Base-by-base conservation (phyloP, 2,797 vertebrate species). In the Micropoecilia bifurca region DNA sequence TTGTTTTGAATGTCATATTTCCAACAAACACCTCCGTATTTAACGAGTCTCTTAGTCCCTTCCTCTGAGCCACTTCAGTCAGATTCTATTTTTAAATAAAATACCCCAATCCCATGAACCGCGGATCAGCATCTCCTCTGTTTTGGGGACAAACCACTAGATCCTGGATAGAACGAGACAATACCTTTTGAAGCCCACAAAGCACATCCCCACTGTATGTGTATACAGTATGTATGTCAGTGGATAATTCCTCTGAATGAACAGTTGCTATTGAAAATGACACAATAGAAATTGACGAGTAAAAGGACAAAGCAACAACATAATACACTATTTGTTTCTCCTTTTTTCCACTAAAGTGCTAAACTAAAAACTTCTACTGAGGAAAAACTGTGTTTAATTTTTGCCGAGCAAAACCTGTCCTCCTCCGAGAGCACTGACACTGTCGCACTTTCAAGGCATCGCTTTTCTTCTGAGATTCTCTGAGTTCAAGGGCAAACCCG, bases 111-210 rank as follows among this genome's bases (percentile, higher is more conserved):
- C 88, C 88, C 61, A 71, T 66, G 74, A 74, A 86, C 77, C 71
- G 84, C 75, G 88, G 74, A 91, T 93, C 90, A 91, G 91, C 88
- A 75, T 75, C 89, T 88, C 76, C 79, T 90, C 84, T 90, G 83
- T 87, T 79, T 45, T 75, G 18, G 76, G 61, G 87, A 90, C 80
- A 90, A 90, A 92, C 85, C 89, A 85, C 63, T 77, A 16, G 8
- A 89, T 91, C 80, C 87, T 85, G 82, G 85, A 86, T 83, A 75
- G 85, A 78, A 81, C 69, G 77, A 80, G 80, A 92, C 88, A 93
- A 92, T 91, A 85, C 88, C 90, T 87, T 88, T 84, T 86, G 83
- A 72, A 91, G 86, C 79, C 75, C 85, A 78, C 85, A 89, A 92
- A 93, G 91, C 87, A 39, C 88, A 87, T 87, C 82, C 82, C 90